Base-by-base conservation (phyloP, 2,797 vertebrate species). In the Peromyscus aztecus region DNA sequence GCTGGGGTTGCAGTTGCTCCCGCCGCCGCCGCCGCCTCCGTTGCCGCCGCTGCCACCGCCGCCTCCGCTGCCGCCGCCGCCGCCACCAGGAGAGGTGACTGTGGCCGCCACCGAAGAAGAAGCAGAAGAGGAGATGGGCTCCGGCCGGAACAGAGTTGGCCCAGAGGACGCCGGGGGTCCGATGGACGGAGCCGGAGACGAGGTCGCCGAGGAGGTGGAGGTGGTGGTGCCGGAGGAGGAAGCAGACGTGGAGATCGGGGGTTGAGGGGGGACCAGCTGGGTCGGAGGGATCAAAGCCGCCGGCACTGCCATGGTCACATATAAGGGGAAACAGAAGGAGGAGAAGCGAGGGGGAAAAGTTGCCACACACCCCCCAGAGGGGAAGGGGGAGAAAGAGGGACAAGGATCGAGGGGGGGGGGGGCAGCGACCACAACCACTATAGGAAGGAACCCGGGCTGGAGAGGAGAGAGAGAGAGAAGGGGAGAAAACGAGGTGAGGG, bases 271-370 rank as follows among this genome's bases (percentile, higher is more conserved):
- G 96, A 99, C 99, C 98, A 99, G 99, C 98, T 99, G 99, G 98
- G 99, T 98, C 97, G 99, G 99, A 98, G 99, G 99, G 98, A 99
- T 99, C 98, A 99, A 98, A 99, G 99, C 99, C 99, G 99, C 99
- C 99, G 99, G 99, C 97, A 99, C 99, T 98, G 99, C 99, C 99
- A 99, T 99, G 99, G 99, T 99, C 99, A 99, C 99, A 99, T 99
- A 99, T 97, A 98, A 98, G 97, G 96, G 95, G 97, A 95, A 97
- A 96, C 55, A 13, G 89, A 34, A 93, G 96, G 43, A 86, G 90
- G n/a, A 86, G 91, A 96, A 88, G 92, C 96, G 83, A 81, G 86
- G 97, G 94, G 93, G 78, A 75, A 97, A 98, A 98, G 98, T 98
- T 97, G 94, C 97, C 96, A 85, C 95, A 73, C 96, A 52, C 92